Evolutionary conservation across 2,888 invertebrate species (phyloP).

Genomic region (Gisinianus flammeolus): DNA sequence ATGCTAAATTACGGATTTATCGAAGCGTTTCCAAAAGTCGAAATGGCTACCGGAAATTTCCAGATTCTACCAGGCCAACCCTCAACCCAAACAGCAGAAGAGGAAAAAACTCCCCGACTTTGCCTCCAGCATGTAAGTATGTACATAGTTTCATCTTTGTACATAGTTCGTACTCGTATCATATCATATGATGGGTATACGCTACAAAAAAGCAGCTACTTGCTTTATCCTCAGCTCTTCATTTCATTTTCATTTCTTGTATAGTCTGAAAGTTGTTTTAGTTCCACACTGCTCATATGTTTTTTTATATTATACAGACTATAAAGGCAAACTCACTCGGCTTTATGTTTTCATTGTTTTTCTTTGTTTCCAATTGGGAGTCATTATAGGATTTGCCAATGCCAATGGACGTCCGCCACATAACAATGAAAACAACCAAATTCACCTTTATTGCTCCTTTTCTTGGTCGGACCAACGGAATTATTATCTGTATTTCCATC

Average conservation of each 20-base stretch:
- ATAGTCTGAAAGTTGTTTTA: neutral
- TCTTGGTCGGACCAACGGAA: too few species aligned
- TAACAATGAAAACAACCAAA: too few species aligned
- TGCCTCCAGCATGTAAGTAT: too few species aligned
- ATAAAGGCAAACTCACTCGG: neutral
- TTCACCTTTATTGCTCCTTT: neutral
- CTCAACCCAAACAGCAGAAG: neutral
- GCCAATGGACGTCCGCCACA: neutral
- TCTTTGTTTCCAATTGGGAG: neutral
- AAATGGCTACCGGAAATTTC: neutral
- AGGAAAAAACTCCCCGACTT: neutral
- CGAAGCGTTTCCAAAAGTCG: conserved; percentile 42
- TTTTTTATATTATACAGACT: too few species aligned
- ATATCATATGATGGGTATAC: too few species aligned
- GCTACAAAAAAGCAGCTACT: too few species aligned
- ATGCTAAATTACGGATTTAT: conserved; percentile 40
- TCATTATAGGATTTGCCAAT: neutral
- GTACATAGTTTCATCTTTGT: too few species aligned
- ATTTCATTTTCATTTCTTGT: neutral
- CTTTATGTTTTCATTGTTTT: neutral
- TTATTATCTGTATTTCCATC: too few species aligned
- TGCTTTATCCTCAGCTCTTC: too few species aligned
- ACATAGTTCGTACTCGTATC: too few species aligned
- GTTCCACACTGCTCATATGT: neutral
- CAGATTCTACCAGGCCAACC: neutral